Base-by-base conservation (phyloP, 1,140 invertebrate species). In the Acromyrmex charruanus region DNA sequence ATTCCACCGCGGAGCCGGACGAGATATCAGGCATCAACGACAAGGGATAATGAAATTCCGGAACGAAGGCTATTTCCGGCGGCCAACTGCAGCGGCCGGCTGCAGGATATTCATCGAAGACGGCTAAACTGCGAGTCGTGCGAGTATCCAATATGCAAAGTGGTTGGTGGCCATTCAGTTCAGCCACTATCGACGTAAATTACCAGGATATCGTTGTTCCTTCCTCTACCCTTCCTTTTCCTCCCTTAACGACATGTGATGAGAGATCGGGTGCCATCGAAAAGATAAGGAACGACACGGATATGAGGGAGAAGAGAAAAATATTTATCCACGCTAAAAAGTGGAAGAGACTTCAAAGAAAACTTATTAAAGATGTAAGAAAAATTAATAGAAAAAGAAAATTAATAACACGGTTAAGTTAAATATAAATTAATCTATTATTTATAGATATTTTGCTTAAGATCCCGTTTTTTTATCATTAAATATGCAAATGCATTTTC, bases 121-220 rank as follows among this genome's bases (percentile, higher is more conserved):
- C 77, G 31, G 9, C 65, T 51, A 72, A 88, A 68, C 25, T 71
- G 74, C 72, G 25, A 49, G 28, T 35, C 58, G 72, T 12, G 82
- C 79, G 51, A 86, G 31, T 69, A 89, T 89, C 77, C 71, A 89
- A 89, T 89, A 89, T 89, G 84, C 84, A 89, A 89, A 89, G 75
- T 89, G 84, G 82, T 86, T 59, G 79, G n/a, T 55, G 10, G 39
- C 21, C 49, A 61, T 28, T 63, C 44, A 59, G 61, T 74, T 89
- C 88, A 77, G 51, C 66, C 75, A 61, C 87, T 82, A 77, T 87
- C 71, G 77, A 80, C 75, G 75, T 89, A 89, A 89, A 77, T 89
- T 88, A 86, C 28, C 16, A 58, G 71, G 61, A 89, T 86, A 89
- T 89, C 75, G 82, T 89, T 89, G 87, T 88, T 80, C n/a, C 63